These are phyloP conservation scores for Thumatha senex DNA, from an alignment of 2,888 invertebrate species.

Conservation along the genomic window DNA sequence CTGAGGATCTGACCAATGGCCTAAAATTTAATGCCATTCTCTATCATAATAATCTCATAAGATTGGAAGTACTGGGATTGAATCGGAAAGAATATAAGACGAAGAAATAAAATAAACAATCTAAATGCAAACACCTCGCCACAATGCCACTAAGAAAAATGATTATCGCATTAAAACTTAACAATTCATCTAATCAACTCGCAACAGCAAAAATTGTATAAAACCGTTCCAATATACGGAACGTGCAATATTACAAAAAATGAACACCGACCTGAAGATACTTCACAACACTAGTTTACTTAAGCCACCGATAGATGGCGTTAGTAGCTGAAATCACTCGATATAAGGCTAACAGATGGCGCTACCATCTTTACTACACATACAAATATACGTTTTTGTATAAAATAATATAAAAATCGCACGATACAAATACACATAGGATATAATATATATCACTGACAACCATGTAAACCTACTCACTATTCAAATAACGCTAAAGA, in stretches of 20 bases:
- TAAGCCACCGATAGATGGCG: slow-evolving; percentile 21
- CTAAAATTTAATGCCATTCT: no score
- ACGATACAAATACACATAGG: slow-evolving; percentile 17
- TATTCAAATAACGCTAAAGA: slow-evolving; percentile 9
- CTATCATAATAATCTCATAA: no score
- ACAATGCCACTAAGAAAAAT: slow-evolving; percentile 13
- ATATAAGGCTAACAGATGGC: slow-evolving; percentile 23
- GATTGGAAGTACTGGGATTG: no score
- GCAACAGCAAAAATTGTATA: slow-evolving; percentile 33
- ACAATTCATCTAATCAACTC: slow-evolving; percentile 34
- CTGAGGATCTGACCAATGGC: no score
- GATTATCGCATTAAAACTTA: slow-evolving; percentile 37
- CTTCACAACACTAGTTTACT: slow-evolving; percentile 35
- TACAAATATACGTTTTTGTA: not conserved
- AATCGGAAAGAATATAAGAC: no score
- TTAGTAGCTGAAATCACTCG: not conserved
- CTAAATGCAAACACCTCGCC: not conserved
- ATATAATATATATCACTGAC: slow-evolving; percentile 25
- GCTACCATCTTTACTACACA: slow-evolving; percentile 13
- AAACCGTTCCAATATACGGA: slow-evolving; percentile 37
- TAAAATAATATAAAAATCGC: slow-evolving; percentile 2
- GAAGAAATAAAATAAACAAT: no score
- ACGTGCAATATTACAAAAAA: slow-evolving; percentile 38
- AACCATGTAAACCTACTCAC: slow-evolving; percentile 6
- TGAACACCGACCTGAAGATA: slow-evolving; percentile 50